A percentile compares a stretch with the other conserved stretches of the same genome.
Conservation (phyloP, 2,113 vertebrate genomes). For the Proteles cristata region DNA sequence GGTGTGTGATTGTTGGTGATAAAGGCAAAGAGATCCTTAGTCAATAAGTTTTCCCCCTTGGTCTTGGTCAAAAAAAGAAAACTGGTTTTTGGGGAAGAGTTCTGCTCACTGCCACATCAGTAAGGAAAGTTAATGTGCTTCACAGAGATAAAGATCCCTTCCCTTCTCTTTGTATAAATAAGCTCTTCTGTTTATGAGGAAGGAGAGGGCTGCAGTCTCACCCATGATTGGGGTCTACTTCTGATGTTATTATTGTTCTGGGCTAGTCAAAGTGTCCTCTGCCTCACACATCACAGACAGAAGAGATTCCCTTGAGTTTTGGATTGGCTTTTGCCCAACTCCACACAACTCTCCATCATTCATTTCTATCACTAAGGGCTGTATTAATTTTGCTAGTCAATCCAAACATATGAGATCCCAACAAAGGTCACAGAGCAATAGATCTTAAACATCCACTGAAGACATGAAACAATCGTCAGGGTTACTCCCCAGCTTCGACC, state of each 20-base stretch:
- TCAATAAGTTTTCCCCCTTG: neutral
- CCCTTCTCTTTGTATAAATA: neutral
- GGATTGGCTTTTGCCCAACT: neutral
- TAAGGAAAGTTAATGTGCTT: neutral
- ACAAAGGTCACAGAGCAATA: neutral
- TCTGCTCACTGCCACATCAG: neutral
- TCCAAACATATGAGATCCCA: neutral
- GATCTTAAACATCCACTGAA: neutral
- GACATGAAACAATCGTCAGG: neutral
- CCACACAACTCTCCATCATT: neutral
- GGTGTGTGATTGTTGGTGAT: neutral
- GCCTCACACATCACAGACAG: neutral
- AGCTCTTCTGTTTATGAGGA: neutral
- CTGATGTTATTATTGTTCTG: neutral
- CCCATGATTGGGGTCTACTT: no score
- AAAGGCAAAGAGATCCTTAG: neutral
- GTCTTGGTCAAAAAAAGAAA: neutral
- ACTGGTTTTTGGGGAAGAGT: neutral
- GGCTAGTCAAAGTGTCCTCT: accelerated
- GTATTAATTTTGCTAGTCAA: neutral
- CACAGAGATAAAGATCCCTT: neutral
- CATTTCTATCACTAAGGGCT: neutral
- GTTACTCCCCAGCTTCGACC: neutral
- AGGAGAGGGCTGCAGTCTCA: neutral
- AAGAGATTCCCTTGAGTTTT: neutral